Evolutionary conservation across 2,888 invertebrate genomes (phyloP).

Genomic region (Aradus depressus): DNA sequence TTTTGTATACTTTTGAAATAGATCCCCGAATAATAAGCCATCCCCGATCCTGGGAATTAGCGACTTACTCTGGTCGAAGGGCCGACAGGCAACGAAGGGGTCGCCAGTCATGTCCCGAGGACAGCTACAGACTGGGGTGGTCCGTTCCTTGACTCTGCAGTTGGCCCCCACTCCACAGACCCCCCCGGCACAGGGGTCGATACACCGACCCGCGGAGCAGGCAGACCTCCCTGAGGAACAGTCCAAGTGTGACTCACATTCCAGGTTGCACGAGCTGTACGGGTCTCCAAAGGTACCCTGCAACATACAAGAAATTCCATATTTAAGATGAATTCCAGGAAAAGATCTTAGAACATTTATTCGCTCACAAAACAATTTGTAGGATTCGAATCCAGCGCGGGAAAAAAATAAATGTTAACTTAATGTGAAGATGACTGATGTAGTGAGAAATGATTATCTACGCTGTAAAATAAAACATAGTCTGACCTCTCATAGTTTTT

Average conservation of each 20-base stretch:
- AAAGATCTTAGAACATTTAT: too few relatives aligned
- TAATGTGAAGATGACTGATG: too few relatives aligned
- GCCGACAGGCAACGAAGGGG: slow-evolving; percentile 70
- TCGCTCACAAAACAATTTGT: too few relatives aligned
- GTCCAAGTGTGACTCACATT: slow-evolving; percentile 67
- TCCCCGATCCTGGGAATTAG: not conserved
- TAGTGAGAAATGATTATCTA: too few relatives aligned
- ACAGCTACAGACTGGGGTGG: slow-evolving; percentile 76
- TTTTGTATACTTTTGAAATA: too few relatives aligned
- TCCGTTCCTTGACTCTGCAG: slow-evolving; percentile 57
- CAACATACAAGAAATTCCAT: too few relatives aligned
- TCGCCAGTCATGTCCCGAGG: slow-evolving; percentile 79
- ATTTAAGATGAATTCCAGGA: too few relatives aligned
- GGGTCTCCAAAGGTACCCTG: slow-evolving; percentile 71
- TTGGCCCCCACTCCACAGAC: slow-evolving; percentile 71
- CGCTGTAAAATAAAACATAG: too few relatives aligned
- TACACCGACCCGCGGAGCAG: slow-evolving; percentile 69
- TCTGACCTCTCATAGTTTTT: too few relatives aligned
- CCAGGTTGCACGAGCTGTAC: slow-evolving; percentile 61
- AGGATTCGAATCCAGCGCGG: too few relatives aligned
- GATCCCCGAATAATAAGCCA: too few relatives aligned
- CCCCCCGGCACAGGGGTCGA: slow-evolving; percentile 64
- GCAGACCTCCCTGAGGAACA: slow-evolving; percentile 67
- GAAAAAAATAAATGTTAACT: too few relatives aligned
- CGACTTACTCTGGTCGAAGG: slow-evolving; percentile 61